A percentile compares a stretch with the other conserved stretches of the same genome.
phyloP scores from a whole-genome alignment of 2,797 vertebrate species.

The Poeciliopsis infans region DNA sequence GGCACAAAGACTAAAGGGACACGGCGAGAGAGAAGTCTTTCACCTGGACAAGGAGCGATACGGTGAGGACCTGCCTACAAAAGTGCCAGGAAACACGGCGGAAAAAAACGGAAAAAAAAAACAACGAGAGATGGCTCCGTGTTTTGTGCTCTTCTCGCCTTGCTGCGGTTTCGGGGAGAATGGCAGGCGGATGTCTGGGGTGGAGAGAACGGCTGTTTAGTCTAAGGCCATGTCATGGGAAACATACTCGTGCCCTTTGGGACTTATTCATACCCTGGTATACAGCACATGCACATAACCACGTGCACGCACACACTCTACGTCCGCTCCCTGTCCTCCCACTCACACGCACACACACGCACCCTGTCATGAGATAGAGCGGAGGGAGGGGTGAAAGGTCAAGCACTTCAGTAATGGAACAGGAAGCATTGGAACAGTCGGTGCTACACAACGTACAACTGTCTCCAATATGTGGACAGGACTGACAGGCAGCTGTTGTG shows the following conservation, averaged over 20 bases:
- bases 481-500: constrained; percentile 80
- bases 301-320: constrained; percentile 52
- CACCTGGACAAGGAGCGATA: constrained; percentile 80
- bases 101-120: not conserved
- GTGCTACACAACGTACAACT: constrained; percentile 72
- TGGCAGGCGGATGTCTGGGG: constrained; percentile 81
- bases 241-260: constrained; percentile 75
- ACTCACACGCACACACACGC: constrained; percentile 52
- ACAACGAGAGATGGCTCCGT: constrained; percentile 60
- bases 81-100: constrained; percentile 53
- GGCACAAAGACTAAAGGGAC: constrained; percentile 72
- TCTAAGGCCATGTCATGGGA: constrained; percentile 82
- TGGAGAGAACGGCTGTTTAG: constrained; percentile 80
- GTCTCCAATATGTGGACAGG: constrained; percentile 75
- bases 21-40: constrained; percentile 73
- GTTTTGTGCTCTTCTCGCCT: constrained; percentile 64
- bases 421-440: constrained; percentile 80
- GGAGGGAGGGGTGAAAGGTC: constrained; percentile 75
- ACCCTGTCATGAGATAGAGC: constrained; percentile 69
- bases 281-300: constrained; percentile 56
- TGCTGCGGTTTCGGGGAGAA: constrained; percentile 67
- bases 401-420: constrained; percentile 80
- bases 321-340: constrained; percentile 68
- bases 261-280: constrained; percentile 71
- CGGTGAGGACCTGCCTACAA: constrained; percentile 63